Evolutionary conservation across 2,888 invertebrate genomes (phyloP), one percentile per base, ranked within the genome.

Genomic region (Cyrtodaria siliqua): DNA sequence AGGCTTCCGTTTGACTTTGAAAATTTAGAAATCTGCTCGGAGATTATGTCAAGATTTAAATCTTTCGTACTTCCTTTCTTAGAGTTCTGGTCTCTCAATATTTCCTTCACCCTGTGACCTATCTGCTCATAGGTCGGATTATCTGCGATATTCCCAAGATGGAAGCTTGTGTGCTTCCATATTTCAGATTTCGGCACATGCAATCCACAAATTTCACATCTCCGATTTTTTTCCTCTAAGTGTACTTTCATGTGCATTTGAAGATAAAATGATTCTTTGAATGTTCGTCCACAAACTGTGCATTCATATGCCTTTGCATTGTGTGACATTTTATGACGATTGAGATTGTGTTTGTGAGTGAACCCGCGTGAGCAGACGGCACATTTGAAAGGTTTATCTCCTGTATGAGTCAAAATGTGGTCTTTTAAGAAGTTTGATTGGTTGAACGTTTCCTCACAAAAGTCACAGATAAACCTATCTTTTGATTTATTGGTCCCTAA

Each of bases 51-150:
- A 18, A 18, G 4, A 20, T 20, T 44, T 6, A 20, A 44, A 16
- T 44, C 16, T 38, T 38, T 38, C 16, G 16, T 4, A 3, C 4
- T 6, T 33, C 33, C 23, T 26, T 27, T 24, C 23, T 53, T 24
- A 20, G 26, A 23, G 9, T 53, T 50, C 38, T 79, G 63, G 14
- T 60, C 68, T 16, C 62, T 57, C 27, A 79, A 18, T 2, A 79
- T 68, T 49, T 79, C 75, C 12, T 72, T 47, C 8, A 79, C 79
- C 12, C 72, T 42, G 1, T 55, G 23, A 8, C 75, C 75, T 20
- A 79, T 79, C 59, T 79, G 68, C 40, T 55, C 47, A 50, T 75
- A 79, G 4, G 79, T 75, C 20, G 79, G 79, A 49, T 79, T 79
- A 16, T 61, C 64, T 2, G 40, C 44, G 1, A 72, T 69, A 16